Evolutionary conservation across 2,888 invertebrate species (phyloP).

Genomic region (Xiphydria camelus): DNA sequence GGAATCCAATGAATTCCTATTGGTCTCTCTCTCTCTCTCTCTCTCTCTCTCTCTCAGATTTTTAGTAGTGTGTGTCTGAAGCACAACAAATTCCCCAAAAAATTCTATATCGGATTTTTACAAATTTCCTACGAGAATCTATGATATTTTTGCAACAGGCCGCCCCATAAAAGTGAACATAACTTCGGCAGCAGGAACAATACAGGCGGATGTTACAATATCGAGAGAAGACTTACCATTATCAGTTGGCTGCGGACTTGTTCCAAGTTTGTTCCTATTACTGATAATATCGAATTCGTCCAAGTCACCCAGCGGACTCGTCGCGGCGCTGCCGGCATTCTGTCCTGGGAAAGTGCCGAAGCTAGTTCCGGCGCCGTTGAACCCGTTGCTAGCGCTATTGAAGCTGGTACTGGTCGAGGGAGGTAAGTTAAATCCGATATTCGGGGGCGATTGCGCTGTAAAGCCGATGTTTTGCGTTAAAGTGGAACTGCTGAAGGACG

Average conservation of each 20-base stretch:
- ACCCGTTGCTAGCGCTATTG: slow-evolving; percentile 46
- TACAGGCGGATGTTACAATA: too few relatives aligned
- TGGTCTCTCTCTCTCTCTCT: too few relatives aligned
- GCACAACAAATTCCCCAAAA: too few relatives aligned
- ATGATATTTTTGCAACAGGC: too few relatives aligned
- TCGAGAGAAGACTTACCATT: too few relatives aligned
- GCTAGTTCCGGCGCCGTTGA: slow-evolving; percentile 43
- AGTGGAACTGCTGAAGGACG: slow-evolving; percentile 37
- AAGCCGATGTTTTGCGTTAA: slow-evolving; percentile 45
- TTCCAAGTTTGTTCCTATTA: slow-evolving; percentile 66
- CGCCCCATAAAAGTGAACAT: too few relatives aligned
- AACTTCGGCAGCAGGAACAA: slow-evolving; percentile 2
- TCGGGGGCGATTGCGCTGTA: slow-evolving; percentile 42
- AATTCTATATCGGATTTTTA: too few relatives aligned
- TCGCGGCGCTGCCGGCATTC: slow-evolving; percentile 37
- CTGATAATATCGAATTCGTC: slow-evolving; percentile 88
- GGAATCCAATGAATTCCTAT: too few relatives aligned
- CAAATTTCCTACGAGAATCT: too few relatives aligned
- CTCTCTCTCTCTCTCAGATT: too few relatives aligned
- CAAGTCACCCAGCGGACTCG: slow-evolving; percentile 68
- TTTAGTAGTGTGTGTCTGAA: too few relatives aligned
- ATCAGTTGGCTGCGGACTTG: slow-evolving; percentile 49
- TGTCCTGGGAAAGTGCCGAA: slow-evolving; percentile 43
- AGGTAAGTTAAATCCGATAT: slow-evolving; percentile 48
- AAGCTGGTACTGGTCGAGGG: slow-evolving; percentile 34